A percentile compares a stretch with the other conserved stretches of the same genome.
Evolutionary conservation across 1,140 invertebrate species (phyloP).

Genomic region (Trichonephila inaurata): DNA sequence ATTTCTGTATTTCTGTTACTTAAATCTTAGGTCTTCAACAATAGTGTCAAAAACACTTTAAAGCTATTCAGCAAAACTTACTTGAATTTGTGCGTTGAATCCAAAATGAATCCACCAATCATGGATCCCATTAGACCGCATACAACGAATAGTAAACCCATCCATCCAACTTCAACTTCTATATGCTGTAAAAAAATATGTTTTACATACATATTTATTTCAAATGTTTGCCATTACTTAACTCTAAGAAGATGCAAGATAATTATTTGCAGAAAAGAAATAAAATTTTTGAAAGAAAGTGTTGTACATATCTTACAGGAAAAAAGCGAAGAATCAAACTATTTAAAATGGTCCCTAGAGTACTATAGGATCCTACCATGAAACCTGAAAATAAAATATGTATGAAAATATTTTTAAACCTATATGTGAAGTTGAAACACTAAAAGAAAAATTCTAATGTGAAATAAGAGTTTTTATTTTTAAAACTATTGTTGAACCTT

Average conservation of each 20-base stretch:
- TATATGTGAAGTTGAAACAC: slow-evolving; percentile 89
- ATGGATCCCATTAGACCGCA: slow-evolving; percentile 94
- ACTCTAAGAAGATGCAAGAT: not conserved
- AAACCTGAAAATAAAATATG: slow-evolving; percentile 90
- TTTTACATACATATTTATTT: not conserved
- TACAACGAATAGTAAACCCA: slow-evolving; percentile 93
- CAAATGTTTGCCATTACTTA: no score
- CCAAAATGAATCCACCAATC: slow-evolving; percentile 91
- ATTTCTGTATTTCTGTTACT: no score
- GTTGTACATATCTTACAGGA: slow-evolving; percentile 27
- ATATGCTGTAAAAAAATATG: slow-evolving; percentile 81
- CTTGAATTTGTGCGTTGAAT: slow-evolving; percentile 91
- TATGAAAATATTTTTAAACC: slow-evolving; percentile 84
- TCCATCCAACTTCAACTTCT: slow-evolving; percentile 89
- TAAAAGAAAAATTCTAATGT: slow-evolving; percentile 88
- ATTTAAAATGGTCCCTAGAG: slow-evolving; percentile 21
- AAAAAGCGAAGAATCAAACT: slow-evolving; percentile 11
- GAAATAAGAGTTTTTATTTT: not conserved
- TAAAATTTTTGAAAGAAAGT: not conserved
- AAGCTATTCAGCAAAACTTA: slow-evolving; percentile 83
- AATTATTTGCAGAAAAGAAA: not conserved
- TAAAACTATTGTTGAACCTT: no score
- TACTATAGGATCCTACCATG: slow-evolving; percentile 58
- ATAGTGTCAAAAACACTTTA: no score
- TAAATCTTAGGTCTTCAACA: no score